phyloP scores from a whole-genome alignment of 2,113 vertebrate species.

The Bettongia penicillata region DNA sequence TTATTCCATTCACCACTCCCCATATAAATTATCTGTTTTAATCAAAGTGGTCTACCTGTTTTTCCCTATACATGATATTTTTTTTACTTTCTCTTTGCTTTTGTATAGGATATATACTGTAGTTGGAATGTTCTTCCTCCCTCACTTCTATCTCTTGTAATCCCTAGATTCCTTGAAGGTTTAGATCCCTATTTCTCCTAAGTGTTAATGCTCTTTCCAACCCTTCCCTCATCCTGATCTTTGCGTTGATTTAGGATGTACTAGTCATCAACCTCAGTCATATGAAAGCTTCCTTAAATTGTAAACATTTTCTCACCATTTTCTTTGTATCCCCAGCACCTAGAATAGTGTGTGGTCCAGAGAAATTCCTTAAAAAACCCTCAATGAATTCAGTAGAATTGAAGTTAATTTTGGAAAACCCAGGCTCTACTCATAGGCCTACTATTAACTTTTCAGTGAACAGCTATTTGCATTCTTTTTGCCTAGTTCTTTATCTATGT shows the following conservation, averaged over 20 bases:
- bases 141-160: neutral
- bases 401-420: neutral
- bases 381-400: neutral
- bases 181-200: neutral
- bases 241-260: neutral
- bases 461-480: constrained; percentile 28
- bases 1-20: too few species aligned
- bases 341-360: neutral
- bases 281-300: neutral
- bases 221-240: too few species aligned
- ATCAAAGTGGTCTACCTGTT: neutral
- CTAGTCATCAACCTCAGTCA: neutral
- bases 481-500: constrained; percentile 9
- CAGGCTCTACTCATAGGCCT: neutral
- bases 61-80: neutral
- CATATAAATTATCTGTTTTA: neutral
- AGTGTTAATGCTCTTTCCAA: neutral
- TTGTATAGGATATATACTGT: neutral
- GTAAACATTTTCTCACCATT: neutral
- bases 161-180: neutral
- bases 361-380: too few species aligned
- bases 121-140: neutral
- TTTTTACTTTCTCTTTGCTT: neutral
- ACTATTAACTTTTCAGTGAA: neutral
- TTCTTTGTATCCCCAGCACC: neutral